Percentiles rank a stretch among this genome's conserved stretches.
phyloP scores from a whole-genome alignment of 2,797 vertebrate genomes.

The Lagorchestes hirsutus region DNA sequence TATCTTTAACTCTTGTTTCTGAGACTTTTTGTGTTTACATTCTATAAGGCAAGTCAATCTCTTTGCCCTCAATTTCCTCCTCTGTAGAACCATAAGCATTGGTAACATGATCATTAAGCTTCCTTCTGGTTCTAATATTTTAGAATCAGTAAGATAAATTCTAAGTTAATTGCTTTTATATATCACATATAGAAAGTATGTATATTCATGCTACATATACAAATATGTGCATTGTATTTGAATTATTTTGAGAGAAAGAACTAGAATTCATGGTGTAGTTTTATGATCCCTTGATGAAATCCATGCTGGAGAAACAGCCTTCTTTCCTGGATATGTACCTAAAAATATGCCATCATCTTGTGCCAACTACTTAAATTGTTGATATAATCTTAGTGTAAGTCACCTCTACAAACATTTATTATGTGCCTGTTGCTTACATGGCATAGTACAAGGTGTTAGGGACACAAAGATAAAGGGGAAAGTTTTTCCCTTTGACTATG shows the following conservation, averaged over 20 bases:
- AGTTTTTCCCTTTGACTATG: neutral
- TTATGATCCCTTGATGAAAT: neutral
- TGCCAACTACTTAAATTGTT: neutral
- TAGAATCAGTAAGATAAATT: neutral
- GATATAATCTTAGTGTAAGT: neutral
- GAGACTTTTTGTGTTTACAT: slow-evolving; percentile 25
- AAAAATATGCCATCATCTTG: neutral
- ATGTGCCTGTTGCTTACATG: neutral
- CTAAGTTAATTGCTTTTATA: neutral
- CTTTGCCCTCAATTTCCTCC: neutral
- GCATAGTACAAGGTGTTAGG: neutral
- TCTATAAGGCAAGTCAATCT: neutral
- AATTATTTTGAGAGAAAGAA: neutral
- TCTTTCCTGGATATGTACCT: neutral
- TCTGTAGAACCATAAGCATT: neutral
- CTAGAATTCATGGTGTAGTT: slow-evolving; percentile 13
- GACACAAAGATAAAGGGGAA: neutral
- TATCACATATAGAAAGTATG: neutral
- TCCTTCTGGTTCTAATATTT: neutral
- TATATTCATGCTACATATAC: neutral
- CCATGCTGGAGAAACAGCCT: neutral
- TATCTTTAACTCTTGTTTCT: slow-evolving; percentile 20
- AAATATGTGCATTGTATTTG: neutral
- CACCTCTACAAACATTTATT: neutral
- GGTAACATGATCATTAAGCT: neutral